These are phyloP conservation scores for Luperina nickerlii DNA, from an alignment of 2,888 invertebrate species.

Conservation along the genomic window DNA sequence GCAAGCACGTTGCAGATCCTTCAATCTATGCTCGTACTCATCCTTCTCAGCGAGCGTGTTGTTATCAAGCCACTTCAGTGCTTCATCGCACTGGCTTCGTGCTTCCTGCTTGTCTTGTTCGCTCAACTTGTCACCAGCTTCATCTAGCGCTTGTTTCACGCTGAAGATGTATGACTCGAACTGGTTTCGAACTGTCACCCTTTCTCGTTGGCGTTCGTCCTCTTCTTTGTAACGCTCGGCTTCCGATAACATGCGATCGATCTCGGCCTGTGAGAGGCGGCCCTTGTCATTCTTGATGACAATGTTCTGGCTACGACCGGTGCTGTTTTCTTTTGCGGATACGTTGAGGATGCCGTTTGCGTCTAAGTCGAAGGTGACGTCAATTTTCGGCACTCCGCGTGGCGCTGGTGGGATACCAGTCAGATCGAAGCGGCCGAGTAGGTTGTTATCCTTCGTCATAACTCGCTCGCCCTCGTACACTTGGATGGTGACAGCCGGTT, in stretches of 20 bases:
- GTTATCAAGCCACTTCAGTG: conserved; percentile 93
- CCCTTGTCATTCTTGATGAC: conserved; percentile 96
- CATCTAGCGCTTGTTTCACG: conserved; percentile 92
- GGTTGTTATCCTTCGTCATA: conserved; percentile 95
- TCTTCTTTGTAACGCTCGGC: conserved; percentile 94
- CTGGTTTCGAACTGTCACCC: conserved; percentile 92
- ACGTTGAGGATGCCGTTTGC: conserved; percentile 96
- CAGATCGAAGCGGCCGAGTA: conserved; percentile 91
- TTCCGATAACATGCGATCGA: conserved; percentile 94
- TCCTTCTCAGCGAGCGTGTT: conserved; percentile 92
- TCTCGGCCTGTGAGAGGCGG: conserved; percentile 94
- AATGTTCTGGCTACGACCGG: conserved; percentile 93
- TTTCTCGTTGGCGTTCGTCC: conserved; percentile 92
- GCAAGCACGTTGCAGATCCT: conserved; percentile 91
- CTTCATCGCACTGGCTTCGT: conserved; percentile 89
- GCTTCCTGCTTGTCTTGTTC: conserved; percentile 92
- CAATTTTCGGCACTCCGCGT: conserved; percentile 92
- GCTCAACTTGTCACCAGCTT: conserved; percentile 91
- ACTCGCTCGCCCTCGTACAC: conserved; percentile 94
- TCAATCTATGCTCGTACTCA: conserved; percentile 91
- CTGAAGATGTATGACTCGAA: conserved; percentile 93
- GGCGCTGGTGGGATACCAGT: conserved; percentile 93
- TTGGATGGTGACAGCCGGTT: conserved; percentile 93
- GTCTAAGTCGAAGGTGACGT: conserved; percentile 94
- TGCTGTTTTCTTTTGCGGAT: conserved; percentile 93